phyloP scores from a whole-genome alignment of 2,113 vertebrate species.

The Psettodes erumei region DNA sequence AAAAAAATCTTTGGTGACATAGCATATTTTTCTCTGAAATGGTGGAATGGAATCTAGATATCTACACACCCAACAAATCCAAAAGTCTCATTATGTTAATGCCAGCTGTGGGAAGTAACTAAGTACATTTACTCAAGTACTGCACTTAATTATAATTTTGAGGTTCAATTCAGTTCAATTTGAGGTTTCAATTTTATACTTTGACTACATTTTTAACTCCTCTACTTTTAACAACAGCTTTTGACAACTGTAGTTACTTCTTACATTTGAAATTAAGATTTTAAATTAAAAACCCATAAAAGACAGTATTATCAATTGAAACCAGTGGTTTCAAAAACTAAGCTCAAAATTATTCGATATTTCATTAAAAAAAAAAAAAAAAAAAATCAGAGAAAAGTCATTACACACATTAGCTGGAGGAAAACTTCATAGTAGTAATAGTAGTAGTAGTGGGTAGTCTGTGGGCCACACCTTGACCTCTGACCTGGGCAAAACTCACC shows the following conservation, averaged over 20 bases:
- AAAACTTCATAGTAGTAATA: too few species aligned
- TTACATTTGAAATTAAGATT: not conserved
- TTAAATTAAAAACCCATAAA: not conserved
- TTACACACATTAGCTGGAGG: too few species aligned
- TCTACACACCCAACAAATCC: not conserved
- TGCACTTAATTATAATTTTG: too few species aligned
- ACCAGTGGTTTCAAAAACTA: not conserved
- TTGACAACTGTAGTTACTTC: not conserved
- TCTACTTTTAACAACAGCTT: not conserved
- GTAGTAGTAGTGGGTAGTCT: too few species aligned
- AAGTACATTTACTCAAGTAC: too few species aligned
- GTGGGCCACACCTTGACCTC: slow-evolving; percentile 48
- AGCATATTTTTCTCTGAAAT: not conserved
- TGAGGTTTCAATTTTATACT: too few species aligned
- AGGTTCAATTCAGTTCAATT: too few species aligned
- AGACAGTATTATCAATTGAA: not conserved
- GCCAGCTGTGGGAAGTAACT: not conserved
- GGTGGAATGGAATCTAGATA: not conserved
- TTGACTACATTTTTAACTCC: not conserved
- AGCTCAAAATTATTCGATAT: not conserved
- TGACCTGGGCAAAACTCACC: slow-evolving; percentile 22
- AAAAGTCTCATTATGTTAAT: not conserved
- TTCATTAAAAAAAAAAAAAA: not conserved
- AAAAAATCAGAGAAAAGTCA: not conserved
- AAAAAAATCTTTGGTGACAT: not conserved